Percentiles rank a stretch among this genome's conserved stretches.
Evolutionary conservation across 2,113 vertebrate genomes (phyloP).

Genomic region (Grammomys surdaster): DNA sequence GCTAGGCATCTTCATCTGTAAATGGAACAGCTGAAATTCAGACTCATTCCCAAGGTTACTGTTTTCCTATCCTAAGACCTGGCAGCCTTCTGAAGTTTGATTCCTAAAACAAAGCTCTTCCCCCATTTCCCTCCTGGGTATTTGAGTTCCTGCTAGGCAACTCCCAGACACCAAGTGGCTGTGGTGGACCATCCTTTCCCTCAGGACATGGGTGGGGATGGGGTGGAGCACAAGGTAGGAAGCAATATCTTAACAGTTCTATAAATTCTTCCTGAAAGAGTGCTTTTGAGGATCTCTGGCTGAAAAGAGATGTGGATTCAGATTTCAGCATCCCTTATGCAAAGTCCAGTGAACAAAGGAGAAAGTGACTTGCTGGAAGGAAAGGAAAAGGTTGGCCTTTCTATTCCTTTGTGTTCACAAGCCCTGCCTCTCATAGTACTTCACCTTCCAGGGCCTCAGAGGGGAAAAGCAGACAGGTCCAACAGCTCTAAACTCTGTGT

Average conservation of each 20-base stretch:
- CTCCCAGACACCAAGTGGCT: background rate
- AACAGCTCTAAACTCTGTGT: background rate
- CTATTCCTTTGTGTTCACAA: constrained; percentile 14
- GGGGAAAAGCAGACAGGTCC: background rate
- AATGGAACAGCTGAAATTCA: background rate
- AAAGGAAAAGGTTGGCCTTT: background rate
- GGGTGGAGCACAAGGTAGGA: no score
- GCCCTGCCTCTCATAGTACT: background rate
- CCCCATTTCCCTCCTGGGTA: background rate
- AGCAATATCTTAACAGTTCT: background rate
- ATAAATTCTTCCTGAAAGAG: background rate
- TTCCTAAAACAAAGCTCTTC: background rate
- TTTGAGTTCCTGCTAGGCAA: background rate
- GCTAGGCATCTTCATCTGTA: background rate
- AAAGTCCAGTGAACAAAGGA: background rate
- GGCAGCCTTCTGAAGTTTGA: background rate
- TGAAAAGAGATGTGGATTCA: background rate
- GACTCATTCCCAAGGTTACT: background rate
- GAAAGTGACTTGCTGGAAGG: background rate
- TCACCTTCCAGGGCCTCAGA: background rate
- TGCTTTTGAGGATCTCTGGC: background rate
- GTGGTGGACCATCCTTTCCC: background rate
- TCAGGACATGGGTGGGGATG: background rate
- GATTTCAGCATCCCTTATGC: background rate
- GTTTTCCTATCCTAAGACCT: background rate